phyloP scores from a whole-genome alignment of 2,888 invertebrate species.

The Agrilus biguttatus region DNA sequence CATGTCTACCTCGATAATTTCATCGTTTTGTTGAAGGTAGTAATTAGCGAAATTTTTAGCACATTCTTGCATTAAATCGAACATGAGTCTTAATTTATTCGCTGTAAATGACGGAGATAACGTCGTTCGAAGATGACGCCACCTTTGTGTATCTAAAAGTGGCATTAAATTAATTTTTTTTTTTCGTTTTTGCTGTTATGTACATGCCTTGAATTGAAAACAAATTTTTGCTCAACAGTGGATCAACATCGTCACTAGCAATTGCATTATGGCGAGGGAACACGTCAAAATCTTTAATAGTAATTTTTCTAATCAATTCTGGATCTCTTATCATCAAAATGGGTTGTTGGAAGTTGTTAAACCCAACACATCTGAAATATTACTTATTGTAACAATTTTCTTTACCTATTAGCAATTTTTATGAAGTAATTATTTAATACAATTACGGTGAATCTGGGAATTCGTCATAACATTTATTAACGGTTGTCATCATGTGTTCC shows the following conservation, averaged over 20 bases:
- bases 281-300: neutral
- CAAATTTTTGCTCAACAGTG: neutral
- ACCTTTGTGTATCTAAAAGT: neutral
- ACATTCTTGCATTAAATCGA: conserved; percentile 3
- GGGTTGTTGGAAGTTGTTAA: conserved; percentile 7
- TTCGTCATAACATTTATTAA: conserved; percentile 1
- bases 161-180: conserved; percentile 2
- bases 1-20: conserved; percentile 21
- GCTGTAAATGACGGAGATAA: conserved; percentile 5
- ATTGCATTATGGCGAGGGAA: too few species aligned
- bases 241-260: neutral
- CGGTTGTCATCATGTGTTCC: neutral
- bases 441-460: conserved; percentile 1
- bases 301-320: conserved; percentile 10
- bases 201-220: neutral
- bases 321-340: conserved; percentile 9
- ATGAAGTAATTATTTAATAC: neutral
- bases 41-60: conserved; percentile 4
- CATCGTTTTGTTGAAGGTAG: conserved; percentile 1
- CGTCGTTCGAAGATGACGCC: conserved; percentile 7
- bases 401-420: too few species aligned
- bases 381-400: conserved; percentile 1
- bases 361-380: neutral
- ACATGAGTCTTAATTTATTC: conserved; percentile 5
- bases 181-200: neutral